Conservation (phyloP, 2,888 invertebrate genomes). For the Drosophila gaucha region DNA sequence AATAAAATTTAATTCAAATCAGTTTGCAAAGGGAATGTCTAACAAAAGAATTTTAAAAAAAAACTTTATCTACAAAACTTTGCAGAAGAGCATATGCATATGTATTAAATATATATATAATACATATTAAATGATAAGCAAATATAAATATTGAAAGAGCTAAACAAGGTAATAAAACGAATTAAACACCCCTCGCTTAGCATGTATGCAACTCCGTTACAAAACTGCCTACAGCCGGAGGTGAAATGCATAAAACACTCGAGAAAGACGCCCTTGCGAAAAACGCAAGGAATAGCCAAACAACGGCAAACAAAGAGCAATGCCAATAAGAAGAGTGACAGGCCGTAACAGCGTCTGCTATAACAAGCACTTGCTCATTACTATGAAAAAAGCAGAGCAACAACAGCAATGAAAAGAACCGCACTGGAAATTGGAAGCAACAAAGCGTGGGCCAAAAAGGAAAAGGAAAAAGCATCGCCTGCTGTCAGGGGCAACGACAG, state of each 20-base stretch:
- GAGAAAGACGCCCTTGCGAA: constrained; percentile 37
- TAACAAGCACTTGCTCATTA: constrained; percentile 50
- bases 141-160: too few species aligned
- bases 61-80: too few species aligned
- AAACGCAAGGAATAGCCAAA: constrained; percentile 31
- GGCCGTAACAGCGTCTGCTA: constrained; percentile 34
- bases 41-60: too few species aligned
- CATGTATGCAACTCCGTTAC: constrained; percentile 27
- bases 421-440: constrained; percentile 41
- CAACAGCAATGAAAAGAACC: constrained; percentile 34
- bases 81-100: too few species aligned
- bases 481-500: constrained; percentile 36
- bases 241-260: constrained; percentile 29
- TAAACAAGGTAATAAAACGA: background rate
- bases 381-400: constrained; percentile 36
- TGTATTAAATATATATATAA: background rate
- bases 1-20: background rate
- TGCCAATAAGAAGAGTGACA: constrained; percentile 60
- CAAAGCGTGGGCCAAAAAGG: constrained; percentile 49
- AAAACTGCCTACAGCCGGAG: constrained; percentile 32
- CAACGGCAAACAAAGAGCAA: constrained; percentile 53
- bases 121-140: too few species aligned
- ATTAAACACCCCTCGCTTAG: constrained; percentile 21
- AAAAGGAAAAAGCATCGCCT: constrained; percentile 44
- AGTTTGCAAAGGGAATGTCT: background rate